Evolutionary conservation across 2,888 invertebrate genomes (phyloP).

Genomic region (Xestia rhomboidea): DNA sequence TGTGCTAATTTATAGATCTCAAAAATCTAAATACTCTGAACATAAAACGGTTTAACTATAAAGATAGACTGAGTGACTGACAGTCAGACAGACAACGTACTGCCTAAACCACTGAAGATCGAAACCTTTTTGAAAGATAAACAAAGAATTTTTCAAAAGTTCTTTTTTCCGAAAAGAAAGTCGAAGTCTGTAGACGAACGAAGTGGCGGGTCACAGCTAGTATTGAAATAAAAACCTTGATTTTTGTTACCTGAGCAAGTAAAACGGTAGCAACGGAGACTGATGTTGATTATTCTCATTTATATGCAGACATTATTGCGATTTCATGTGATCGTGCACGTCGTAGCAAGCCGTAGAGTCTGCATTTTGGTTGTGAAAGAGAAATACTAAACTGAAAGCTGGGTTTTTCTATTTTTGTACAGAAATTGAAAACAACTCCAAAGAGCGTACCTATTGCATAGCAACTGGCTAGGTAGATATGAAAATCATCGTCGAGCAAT

Average conservation of each 20-base stretch:
- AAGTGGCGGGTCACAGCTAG: neutral
- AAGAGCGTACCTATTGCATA: neutral
- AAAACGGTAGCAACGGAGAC: constrained; percentile 48
- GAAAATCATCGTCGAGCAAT: neutral
- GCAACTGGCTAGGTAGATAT: neutral
- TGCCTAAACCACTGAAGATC: neutral
- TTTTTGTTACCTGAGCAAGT: constrained; percentile 34
- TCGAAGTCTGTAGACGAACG: neutral
- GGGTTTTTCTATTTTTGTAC: neutral
- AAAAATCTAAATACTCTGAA: constrained; percentile 3
- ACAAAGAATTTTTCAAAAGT: neutral
- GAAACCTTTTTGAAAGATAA: neutral
- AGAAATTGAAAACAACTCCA: neutral
- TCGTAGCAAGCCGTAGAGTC: constrained; percentile 7
- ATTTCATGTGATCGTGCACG: constrained; percentile 41
- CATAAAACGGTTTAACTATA: neutral
- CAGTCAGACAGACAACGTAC: neutral
- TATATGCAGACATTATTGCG: constrained; percentile 62
- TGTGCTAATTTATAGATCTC: constrained; percentile 3
- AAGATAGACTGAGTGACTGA: neutral
- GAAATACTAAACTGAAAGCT: constrained; percentile 14
- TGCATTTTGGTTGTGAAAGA: constrained; percentile 27
- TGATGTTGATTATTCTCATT: constrained; percentile 71
- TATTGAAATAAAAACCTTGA: constrained; percentile 25
- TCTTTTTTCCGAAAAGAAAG: no score